Evolutionary conservation across 1,140 invertebrate species (phyloP), one percentile per base, ranked within the genome.

Genomic region (Musca vetustissima): DNA sequence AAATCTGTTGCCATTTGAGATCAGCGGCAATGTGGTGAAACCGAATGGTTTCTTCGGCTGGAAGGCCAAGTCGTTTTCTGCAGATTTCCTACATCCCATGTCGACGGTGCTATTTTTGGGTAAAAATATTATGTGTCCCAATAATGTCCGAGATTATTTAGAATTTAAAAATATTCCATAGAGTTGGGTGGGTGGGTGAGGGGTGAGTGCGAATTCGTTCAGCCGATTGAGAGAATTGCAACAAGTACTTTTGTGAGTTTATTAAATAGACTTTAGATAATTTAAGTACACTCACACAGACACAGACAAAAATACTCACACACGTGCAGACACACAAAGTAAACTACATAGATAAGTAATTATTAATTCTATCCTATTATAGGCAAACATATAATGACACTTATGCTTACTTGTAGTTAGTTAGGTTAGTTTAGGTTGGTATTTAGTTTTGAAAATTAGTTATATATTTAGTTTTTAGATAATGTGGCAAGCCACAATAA

Each of bases 91-190:
- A 50, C 90, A 90, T 84, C 93, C 93, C 0, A 88, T 94, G 84
- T 90, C 89, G 15, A 90, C 86, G 71, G 91, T 94, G 59, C 85
- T 89, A 68, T 95, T 95, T 82, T 85, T 91, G 68, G 92, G 92
- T 21, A 86, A 89, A 72, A 86, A 88, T 79, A 90, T 91, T 50
- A 89, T 91, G 73, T 91, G 90, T 75, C 93, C 93, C 17, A 95
- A 94, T 84, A 93, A 93, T 85, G 90, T 93, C 67, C 85, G 88
- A 73, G 88, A 93, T 75, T 94, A 93, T 84, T 83, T 95, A n/a
- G 77, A 81, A 19, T 74, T 73, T 21, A 82, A 82, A 59, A 74
- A 74, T 67, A 82, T 82, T 8, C 74, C 69, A n/a, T n/a, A n/a
- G n/a, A n/a, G n/a, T n/a, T n/a, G n/a, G n/a, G n/a, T n/a, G n/a